These are phyloP conservation scores for Mylabris phalerata DNA, from an alignment of 1,140 invertebrate species.

Conservation along the genomic window DNA sequence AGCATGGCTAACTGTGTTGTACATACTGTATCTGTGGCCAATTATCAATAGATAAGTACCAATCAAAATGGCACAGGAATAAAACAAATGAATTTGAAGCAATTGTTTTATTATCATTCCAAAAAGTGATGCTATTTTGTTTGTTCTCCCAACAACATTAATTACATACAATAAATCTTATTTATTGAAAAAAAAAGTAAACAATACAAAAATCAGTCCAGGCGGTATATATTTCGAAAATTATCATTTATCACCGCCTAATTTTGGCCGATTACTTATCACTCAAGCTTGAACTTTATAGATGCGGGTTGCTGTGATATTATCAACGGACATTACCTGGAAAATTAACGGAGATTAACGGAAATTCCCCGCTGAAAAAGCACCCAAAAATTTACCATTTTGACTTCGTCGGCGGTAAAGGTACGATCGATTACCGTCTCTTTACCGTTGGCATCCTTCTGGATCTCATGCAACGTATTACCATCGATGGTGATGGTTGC, in stretches of 20 bases:
- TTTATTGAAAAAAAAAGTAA: not conserved
- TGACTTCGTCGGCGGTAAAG: slow-evolving; percentile 63
- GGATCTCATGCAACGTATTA: slow-evolving; percentile 62
- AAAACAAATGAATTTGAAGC: too few species aligned
- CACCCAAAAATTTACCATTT: slow-evolving; percentile 46
- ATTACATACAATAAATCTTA: not conserved
- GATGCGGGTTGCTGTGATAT: slow-evolving; percentile 54
- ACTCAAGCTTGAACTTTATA: slow-evolving; percentile 35
- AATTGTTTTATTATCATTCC: too few species aligned
- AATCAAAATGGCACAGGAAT: too few species aligned
- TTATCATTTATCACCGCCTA: too few species aligned
- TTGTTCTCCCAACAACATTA: too few species aligned
- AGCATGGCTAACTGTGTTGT: too few species aligned
- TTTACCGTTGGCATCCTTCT: slow-evolving; percentile 61
- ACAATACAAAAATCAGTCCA: not conserved
- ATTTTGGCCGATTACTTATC: too few species aligned
- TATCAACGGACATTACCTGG: slow-evolving; percentile 52
- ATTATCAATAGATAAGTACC: too few species aligned
- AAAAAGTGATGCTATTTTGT: too few species aligned
- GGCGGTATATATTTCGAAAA: too few species aligned
- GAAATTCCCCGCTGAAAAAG: not conserved
- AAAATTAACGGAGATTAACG: slow-evolving; percentile 32
- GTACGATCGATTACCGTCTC: slow-evolving; percentile 59
- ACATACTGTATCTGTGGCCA: too few species aligned
- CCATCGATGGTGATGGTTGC: slow-evolving; percentile 57